Base-by-base conservation (phyloP, 2,113 vertebrate species). In the Ochotona princeps region DNA sequence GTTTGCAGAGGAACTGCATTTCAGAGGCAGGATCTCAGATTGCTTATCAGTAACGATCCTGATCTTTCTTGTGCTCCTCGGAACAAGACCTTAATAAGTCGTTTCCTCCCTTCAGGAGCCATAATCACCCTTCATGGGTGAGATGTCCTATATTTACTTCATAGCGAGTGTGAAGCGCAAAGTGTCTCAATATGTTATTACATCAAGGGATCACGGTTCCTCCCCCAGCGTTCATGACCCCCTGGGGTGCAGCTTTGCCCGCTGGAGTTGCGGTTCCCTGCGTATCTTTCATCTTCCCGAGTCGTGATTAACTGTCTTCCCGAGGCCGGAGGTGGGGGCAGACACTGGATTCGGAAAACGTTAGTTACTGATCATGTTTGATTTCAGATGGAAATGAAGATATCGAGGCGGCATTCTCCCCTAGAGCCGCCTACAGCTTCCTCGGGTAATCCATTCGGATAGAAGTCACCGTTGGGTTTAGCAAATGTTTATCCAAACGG, bases 71-170 rank as follows among this genome's bases (percentile, higher is more conserved):
- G 97, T 97, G 95, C 96, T 97, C 91, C 54, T 57, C 90, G 44
- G 90, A 97, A 94, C 96, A 95, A 96, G 96, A 98, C 97, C 97
- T 97, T 97, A 97, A 97, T 97, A 97, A 97, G 97, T 96, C 78
- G 96, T 96, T 97, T 97, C 97, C 96, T 96, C 95, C 96, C 94
- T 97, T 97, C 93, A 94, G 96, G 95, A 97, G 92, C 92, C 89
- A 97, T 97, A 97, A 98, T 98, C 97, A 98, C 97, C 98, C 97
- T 98, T 98, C 98, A 97, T 97, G 97, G 97, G 97, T 98, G 98
- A 98, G 97, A 96, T 96, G 97, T 96, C 97, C 97, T 96, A 89
- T 97, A 97, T 98, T 98, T 98, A 97, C 97, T 97, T 94, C 97
- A 96, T 96, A 96, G 96, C 79, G 96, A 96, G 96, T 93, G 96